These are phyloP conservation scores for Ennomos erosarius DNA, from an alignment of 2,888 invertebrate species.

Conservation along the genomic window DNA sequence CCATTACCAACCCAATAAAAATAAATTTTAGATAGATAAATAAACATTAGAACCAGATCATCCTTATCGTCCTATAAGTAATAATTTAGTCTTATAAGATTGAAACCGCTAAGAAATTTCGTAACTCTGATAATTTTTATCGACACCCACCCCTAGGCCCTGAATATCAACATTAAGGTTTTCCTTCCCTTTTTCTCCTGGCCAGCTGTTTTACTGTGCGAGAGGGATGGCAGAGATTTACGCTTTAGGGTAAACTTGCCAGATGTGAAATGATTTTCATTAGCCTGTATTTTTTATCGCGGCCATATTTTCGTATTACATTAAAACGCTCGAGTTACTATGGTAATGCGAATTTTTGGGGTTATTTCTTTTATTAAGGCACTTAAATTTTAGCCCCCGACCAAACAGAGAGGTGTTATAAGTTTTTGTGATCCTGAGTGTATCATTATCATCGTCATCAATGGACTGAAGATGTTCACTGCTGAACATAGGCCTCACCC, in stretches of 20 bases:
- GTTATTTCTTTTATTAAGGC: no score
- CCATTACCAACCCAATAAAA: conserved; percentile 17
- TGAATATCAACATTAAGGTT: conserved; percentile 13
- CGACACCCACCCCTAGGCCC: conserved; percentile 25
- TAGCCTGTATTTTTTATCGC: conserved; percentile 30
- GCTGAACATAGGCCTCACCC: no score
- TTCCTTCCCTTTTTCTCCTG: conserved; percentile 22
- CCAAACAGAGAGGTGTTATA: no score
- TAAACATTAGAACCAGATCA: conserved; percentile 15
- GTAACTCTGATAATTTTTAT: conserved; percentile 38
- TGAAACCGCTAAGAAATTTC: conserved; percentile 34
- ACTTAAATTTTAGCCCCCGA: no score
- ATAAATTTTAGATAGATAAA: conserved; percentile 31
- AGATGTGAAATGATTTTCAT: conserved; percentile 34
- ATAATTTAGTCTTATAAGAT: no score
- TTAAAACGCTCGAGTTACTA: conserved; percentile 9
- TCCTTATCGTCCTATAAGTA: conserved; percentile 31
- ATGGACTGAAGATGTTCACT: neutral
- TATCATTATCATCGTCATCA: no score
- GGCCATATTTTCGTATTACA: conserved; percentile 24
- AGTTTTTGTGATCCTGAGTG: neutral
- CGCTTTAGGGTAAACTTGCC: conserved; percentile 10
- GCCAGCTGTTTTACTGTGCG: neutral
- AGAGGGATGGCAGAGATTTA: conserved; percentile 28
- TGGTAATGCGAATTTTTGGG: neutral